phyloP scores from a whole-genome alignment of 2,888 invertebrate species.

The Cordilura impudica region DNA sequence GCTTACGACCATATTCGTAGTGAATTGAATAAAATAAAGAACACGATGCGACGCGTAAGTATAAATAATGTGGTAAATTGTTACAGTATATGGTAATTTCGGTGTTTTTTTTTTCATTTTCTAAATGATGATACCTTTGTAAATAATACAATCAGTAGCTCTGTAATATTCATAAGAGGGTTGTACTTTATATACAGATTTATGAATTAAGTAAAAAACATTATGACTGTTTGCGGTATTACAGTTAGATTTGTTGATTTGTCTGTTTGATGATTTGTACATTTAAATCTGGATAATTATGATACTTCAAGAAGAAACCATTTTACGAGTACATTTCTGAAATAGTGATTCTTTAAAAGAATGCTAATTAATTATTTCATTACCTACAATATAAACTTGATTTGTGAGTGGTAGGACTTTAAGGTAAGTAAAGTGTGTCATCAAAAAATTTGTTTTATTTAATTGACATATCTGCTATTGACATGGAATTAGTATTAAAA shows the following conservation, averaged over 20 bases:
- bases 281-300: conserved; percentile 1
- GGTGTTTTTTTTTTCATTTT: not conserved
- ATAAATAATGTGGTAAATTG: conserved; percentile 26
- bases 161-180: conserved; percentile 1
- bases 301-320: not conserved
- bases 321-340: too few species aligned
- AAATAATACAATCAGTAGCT: not conserved
- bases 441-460: too few species aligned
- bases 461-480: too few species aligned
- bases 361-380: too few species aligned
- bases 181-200: conserved; percentile 23
- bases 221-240: conserved; percentile 57
- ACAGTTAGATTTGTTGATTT: conserved; percentile 29
- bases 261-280: conserved; percentile 4
- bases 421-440: too few species aligned
- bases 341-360: too few species aligned
- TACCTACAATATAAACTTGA: too few species aligned
- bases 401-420: too few species aligned
- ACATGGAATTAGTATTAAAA: too few species aligned
- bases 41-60: conserved; percentile 10
- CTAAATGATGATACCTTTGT: not conserved
- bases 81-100: conserved; percentile 32
- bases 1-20: not conserved
- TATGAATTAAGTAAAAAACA: conserved; percentile 29
- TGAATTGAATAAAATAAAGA: not conserved